Conservation (phyloP, 2,113 vertebrate genomes). For the Dipodomys ordii region DNA sequence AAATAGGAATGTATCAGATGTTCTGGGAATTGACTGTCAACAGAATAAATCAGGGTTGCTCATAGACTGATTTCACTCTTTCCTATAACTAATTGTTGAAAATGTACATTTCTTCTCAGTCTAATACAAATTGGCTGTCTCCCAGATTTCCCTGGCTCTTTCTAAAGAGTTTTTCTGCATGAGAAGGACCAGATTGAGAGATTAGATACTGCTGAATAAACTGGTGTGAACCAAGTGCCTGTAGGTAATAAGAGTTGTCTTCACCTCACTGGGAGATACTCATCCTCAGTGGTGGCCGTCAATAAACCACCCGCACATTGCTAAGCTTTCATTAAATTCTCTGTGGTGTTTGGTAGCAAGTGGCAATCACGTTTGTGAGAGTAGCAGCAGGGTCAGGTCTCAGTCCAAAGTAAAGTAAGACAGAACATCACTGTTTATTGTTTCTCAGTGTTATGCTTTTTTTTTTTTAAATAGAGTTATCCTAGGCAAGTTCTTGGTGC, state of each 20-base stretch:
- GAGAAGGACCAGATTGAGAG: neutral
- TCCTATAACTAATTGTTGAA: conserved; percentile 31
- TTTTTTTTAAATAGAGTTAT: neutral
- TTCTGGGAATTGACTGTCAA: conserved; percentile 24
- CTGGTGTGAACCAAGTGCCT: conserved; percentile 27
- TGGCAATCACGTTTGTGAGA: neutral
- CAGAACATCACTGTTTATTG: neutral
- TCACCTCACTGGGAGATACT: conserved; percentile 19
- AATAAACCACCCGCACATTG: conserved; percentile 37
- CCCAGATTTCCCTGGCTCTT: neutral
- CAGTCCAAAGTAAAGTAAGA: neutral
- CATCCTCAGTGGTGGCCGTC: neutral
- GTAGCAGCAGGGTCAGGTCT: neutral
- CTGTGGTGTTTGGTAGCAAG: conserved; percentile 30
- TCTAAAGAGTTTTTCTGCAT: neutral
- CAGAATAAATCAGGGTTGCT: conserved; percentile 6
- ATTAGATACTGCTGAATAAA: conserved; percentile 33
- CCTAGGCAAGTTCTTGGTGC: neutral
- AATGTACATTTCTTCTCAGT: conserved; percentile 12
- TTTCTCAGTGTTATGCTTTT: neutral
- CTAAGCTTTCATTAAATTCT: conserved; percentile 60
- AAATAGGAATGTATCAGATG: neutral
- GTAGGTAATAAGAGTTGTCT: conserved; percentile 48
- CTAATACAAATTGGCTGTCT: conserved; percentile 5
- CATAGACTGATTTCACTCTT: conserved; percentile 19